Conservation (phyloP, 2,113 vertebrate species). For the Silurus asotus region DNA sequence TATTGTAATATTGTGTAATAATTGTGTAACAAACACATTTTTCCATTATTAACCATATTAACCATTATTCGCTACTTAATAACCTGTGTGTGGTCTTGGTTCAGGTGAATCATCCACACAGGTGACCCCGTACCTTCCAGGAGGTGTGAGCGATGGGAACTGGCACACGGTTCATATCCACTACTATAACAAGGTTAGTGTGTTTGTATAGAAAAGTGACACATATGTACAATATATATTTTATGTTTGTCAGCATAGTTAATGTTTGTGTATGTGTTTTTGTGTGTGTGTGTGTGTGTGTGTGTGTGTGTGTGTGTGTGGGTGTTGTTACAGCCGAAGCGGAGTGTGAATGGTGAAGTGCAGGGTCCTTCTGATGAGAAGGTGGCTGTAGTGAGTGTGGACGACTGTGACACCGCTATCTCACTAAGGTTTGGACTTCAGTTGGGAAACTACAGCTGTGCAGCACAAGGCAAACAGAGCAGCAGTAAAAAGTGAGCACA, state of each 20-base stretch:
- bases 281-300: slow-evolving; percentile 12
- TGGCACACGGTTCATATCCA: slow-evolving; percentile 93
- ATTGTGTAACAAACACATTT: too few relatives aligned
- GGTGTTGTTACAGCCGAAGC: slow-evolving; percentile 78
- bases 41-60: too few relatives aligned
- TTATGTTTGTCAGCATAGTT: not conserved
- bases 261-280: not conserved
- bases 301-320: slow-evolving; percentile 22
- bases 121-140: slow-evolving; percentile 87
- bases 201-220: not conserved
- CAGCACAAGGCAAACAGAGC: slow-evolving; percentile 90
- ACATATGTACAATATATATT: not conserved
- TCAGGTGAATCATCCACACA: slow-evolving; percentile 92
- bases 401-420: slow-evolving; percentile 88
- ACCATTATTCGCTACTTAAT: not conserved
- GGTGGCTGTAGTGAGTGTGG: slow-evolving; percentile 89
- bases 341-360: slow-evolving; percentile 82
- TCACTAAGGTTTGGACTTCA: slow-evolving; percentile 88
- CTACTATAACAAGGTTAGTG: slow-evolving; percentile 95
- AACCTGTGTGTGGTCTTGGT: slow-evolving; percentile 36
- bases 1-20: too few relatives aligned
- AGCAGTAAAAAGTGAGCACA: slow-evolving; percentile 94
- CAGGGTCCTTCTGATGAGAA: slow-evolving; percentile 97
- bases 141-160: slow-evolving; percentile 91
- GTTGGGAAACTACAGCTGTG: slow-evolving; percentile 94